phyloP scores from a whole-genome alignment of 1,140 invertebrate species.

The Pinna nobilis region DNA sequence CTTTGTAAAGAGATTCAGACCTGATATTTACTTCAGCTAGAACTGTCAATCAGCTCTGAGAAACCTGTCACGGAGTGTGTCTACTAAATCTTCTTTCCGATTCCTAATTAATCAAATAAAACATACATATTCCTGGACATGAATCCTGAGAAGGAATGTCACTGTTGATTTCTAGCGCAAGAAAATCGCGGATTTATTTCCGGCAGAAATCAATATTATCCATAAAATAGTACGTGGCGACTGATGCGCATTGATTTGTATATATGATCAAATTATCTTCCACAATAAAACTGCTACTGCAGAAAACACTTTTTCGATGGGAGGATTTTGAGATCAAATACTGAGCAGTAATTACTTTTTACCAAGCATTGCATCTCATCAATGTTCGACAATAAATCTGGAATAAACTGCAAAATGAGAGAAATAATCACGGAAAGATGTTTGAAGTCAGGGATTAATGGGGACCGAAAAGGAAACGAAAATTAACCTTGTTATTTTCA shows the following conservation, averaged over 20 bases:
- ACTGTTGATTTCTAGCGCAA: constrained; percentile 12
- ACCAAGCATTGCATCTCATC: not conserved
- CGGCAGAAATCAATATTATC: constrained; percentile 2
- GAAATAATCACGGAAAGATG: constrained; percentile 10
- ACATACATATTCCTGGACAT: constrained; percentile 11
- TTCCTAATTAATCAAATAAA: not conserved
- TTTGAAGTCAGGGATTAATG: constrained; percentile 18
- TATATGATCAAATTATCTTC: constrained; percentile 23
- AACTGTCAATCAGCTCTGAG: not conserved
- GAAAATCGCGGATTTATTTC: constrained; percentile 17
- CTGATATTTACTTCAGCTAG: too few relatives aligned
- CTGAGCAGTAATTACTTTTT: constrained; percentile 14
- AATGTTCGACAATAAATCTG: constrained; percentile 5
- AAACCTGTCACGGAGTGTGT: not conserved
- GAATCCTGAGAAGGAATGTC: constrained; percentile 16
- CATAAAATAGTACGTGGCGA: constrained; percentile 20
- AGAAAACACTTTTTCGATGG: constrained; percentile 19
- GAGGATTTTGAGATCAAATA: not conserved
- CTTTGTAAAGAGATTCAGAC: too few relatives aligned
- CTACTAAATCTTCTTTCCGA: not conserved
- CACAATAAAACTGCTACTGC: constrained; percentile 2
- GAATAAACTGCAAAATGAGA: constrained; percentile 20
- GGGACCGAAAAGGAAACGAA: not conserved
- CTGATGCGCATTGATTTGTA: constrained; percentile 21
- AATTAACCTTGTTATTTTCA: constrained; percentile 10